phyloP scores from a whole-genome alignment of 2,113 vertebrate species.

The Carassius gibelio region DNA sequence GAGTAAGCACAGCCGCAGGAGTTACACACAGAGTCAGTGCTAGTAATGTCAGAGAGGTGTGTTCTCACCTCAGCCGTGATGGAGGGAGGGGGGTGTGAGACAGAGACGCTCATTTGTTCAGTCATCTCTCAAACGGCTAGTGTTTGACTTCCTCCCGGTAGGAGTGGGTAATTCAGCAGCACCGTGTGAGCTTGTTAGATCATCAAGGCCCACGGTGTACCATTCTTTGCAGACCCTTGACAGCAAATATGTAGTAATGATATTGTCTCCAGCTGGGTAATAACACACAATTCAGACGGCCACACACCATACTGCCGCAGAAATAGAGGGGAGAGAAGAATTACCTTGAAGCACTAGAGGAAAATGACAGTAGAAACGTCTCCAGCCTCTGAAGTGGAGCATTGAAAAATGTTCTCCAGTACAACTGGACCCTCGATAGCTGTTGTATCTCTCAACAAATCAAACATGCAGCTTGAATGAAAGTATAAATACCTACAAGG shows the following conservation, averaged over 20 bases:
- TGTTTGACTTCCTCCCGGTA: constrained; percentile 80
- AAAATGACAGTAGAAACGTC: constrained; percentile 84
- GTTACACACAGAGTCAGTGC: neutral
- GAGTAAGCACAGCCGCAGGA: neutral
- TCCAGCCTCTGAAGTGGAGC: constrained; percentile 77
- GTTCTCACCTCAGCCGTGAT: constrained; percentile 26
- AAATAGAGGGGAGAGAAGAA: constrained; percentile 78
- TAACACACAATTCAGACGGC: constrained; percentile 84
- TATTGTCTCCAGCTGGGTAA: constrained; percentile 87
- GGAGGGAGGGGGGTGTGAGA: constrained; percentile 44
- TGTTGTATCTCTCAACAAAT: constrained; percentile 31
- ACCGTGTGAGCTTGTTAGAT: constrained; percentile 84
- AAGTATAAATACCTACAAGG: constrained; percentile 9
- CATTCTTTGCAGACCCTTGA: constrained; percentile 85
- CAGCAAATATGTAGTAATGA: constrained; percentile 86
- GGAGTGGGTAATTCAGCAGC: constrained; percentile 82
- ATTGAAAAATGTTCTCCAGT: constrained; percentile 69
- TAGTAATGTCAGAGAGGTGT: constrained; percentile 21
- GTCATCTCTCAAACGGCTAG: constrained; percentile 78
- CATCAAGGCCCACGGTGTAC: constrained; percentile 79
- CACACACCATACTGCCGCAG: constrained; percentile 74
- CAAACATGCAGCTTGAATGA: constrained; percentile 38
- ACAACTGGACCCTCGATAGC: constrained; percentile 61
- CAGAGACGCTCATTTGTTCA: constrained; percentile 71
- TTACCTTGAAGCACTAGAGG: constrained; percentile 80